Percentiles rank a stretch among this genome's conserved stretches.
These are phyloP conservation scores for Empidonax traillii DNA, from an alignment of 2,113 vertebrate genomes.

Conservation along the genomic window DNA sequence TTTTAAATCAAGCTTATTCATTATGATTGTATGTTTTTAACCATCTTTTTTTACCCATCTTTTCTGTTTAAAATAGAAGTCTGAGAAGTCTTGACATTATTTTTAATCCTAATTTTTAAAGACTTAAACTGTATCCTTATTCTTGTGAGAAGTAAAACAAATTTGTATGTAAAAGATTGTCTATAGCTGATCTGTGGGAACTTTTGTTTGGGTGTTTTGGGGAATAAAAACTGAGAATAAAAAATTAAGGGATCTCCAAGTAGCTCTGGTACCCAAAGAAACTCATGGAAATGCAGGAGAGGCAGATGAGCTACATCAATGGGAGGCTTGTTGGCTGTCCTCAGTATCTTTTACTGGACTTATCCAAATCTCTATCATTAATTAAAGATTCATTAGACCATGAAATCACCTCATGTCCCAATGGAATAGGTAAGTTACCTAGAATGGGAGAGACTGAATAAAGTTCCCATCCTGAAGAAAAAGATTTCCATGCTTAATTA, in stretches of 20 bases:
- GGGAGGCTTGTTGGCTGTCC: background rate
- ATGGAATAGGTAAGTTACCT: background rate
- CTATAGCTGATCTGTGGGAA: background rate
- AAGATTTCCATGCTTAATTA: slow-evolving; percentile 56
- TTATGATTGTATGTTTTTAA: background rate
- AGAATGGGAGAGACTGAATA: slow-evolving; percentile 4
- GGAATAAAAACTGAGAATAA: background rate
- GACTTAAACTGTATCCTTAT: background rate
- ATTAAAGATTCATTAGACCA: slow-evolving; percentile 54
- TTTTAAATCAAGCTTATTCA: background rate
- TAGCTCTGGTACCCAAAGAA: background rate
- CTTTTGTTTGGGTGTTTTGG: background rate
- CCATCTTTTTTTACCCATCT: background rate
- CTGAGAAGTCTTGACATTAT: background rate
- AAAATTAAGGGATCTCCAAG: background rate
- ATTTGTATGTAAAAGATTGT: background rate
- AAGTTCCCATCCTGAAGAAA: slow-evolving; percentile 39
- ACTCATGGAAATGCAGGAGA: background rate
- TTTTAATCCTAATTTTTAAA: background rate
- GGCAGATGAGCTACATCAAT: background rate
- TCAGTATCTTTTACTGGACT: background rate
- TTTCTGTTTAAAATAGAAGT: background rate
- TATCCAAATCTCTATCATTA: slow-evolving; percentile 46
- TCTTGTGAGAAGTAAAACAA: background rate
- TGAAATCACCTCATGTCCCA: slow-evolving; percentile 40